These are phyloP conservation scores for Xyliphius kryptos DNA, from an alignment of 2,113 vertebrate genomes.

Conservation along the genomic window DNA sequence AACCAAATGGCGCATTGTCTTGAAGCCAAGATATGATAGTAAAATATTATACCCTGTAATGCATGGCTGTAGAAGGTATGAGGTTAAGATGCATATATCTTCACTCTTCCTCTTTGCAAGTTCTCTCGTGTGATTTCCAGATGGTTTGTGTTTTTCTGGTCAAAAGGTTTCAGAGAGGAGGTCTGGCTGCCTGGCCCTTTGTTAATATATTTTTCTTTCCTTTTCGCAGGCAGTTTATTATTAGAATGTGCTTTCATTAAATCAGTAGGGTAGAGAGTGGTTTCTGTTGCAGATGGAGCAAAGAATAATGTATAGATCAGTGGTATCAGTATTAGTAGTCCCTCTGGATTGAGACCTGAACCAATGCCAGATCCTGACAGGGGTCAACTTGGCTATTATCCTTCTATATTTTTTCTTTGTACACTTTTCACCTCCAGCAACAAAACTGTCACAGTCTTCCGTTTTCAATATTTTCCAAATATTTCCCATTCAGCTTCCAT, in stretches of 20 bases:
- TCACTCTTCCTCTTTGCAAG: conserved; percentile 22
- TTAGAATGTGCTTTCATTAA: conserved; percentile 50
- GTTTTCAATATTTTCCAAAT: conserved; percentile 43
- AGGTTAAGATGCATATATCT: conserved; percentile 37
- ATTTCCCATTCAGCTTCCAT: conserved; percentile 27
- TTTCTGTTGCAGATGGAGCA: conserved; percentile 42
- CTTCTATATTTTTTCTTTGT: conserved; percentile 9
- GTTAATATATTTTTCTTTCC: conserved; percentile 42
- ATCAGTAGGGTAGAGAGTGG: conserved; percentile 46
- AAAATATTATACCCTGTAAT: conserved; percentile 30
- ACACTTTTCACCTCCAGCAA: conserved; percentile 39
- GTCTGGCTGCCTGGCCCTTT: conserved; percentile 33
- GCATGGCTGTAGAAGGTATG: conserved; percentile 23
- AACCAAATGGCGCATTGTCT: neutral
- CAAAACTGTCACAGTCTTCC: conserved; percentile 41
- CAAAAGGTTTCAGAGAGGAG: conserved; percentile 46
- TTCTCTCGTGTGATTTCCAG: conserved; percentile 43
- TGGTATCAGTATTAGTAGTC: conserved; percentile 45
- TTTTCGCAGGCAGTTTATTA: conserved; percentile 47
- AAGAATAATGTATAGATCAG: conserved; percentile 55
- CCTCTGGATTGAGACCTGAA: conserved; percentile 46
- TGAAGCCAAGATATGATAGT: conserved; percentile 17
- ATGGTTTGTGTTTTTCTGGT: conserved; percentile 47
- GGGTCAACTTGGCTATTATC: conserved; percentile 47
- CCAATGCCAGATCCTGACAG: conserved; percentile 48